Evolutionary conservation across 2,113 vertebrate genomes (phyloP).

Genomic region (Microtus richardsoni): DNA sequence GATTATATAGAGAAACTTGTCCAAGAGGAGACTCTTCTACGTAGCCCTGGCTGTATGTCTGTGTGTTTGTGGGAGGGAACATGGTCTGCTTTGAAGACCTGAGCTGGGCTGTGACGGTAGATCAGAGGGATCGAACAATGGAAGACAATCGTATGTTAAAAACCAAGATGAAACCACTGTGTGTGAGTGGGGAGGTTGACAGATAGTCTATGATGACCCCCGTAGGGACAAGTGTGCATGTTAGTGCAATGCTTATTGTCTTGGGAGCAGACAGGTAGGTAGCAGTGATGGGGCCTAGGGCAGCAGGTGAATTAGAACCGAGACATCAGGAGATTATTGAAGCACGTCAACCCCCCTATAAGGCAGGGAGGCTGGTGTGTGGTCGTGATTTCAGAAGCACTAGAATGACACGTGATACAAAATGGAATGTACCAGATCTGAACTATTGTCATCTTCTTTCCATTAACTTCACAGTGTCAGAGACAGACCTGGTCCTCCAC

Average conservation of each 20-base stretch:
- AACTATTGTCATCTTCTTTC: not conserved
- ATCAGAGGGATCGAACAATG: not conserved
- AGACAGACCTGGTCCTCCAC: not conserved
- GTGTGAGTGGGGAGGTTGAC: not conserved
- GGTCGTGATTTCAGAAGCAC: not conserved
- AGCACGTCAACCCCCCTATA: not conserved
- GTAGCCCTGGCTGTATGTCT: not conserved
- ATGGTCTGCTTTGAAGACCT: constrained; percentile 10
- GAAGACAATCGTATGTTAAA: not conserved
- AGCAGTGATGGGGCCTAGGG: not conserved
- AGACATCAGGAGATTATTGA: not conserved
- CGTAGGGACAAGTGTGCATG: not conserved
- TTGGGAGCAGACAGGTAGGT: not conserved
- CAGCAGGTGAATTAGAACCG: not conserved
- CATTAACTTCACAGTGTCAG: not conserved
- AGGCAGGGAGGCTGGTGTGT: not conserved
- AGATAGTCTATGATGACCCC: not conserved
- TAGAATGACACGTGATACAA: not conserved
- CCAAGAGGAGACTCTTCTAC: not conserved
- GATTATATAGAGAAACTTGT: constrained; percentile 68
- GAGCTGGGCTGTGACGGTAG: not conserved
- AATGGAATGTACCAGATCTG: not conserved
- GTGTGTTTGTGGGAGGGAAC: not conserved
- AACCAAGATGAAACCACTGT: not conserved
- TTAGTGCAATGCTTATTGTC: not conserved